These are phyloP conservation scores for Eumeta japonica DNA, from an alignment of 1,140 invertebrate genomes.

Conservation along the genomic window DNA sequence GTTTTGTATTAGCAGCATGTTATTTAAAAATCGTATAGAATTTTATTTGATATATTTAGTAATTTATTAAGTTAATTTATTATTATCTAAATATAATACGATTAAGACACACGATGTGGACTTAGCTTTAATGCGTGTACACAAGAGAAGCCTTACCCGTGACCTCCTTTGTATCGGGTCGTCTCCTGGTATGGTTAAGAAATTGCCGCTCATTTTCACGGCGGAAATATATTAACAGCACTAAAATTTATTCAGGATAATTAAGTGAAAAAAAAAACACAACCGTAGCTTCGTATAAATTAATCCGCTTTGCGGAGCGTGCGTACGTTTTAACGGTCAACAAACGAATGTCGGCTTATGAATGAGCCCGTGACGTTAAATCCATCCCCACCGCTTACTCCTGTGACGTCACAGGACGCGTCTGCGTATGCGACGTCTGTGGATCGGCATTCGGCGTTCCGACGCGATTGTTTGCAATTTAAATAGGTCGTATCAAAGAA, in stretches of 20 bases:
- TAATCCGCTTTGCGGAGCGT: constrained; percentile 18
- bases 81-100: too few species aligned
- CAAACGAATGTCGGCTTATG: constrained; percentile 41
- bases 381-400: constrained; percentile 10
- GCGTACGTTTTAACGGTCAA: constrained; percentile 29
- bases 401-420: constrained; percentile 26
- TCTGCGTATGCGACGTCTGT: too few species aligned
- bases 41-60: too few species aligned
- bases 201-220: constrained; percentile 49
- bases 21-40: too few species aligned
- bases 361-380: constrained; percentile 44
- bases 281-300: neutral
- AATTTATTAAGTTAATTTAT: too few species aligned
- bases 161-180: constrained; percentile 35
- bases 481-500: constrained; percentile 31
- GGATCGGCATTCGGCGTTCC: too few species aligned
- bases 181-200: constrained; percentile 43
- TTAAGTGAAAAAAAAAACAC: too few species aligned
- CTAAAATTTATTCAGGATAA: too few species aligned
- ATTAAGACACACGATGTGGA: too few species aligned
- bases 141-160: constrained; percentile 34
- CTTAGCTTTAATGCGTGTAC: too few species aligned
- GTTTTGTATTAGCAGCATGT: too few species aligned
- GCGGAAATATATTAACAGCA: constrained; percentile 16
- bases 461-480: constrained; percentile 19